Evolutionary conservation across 2,113 vertebrate species (phyloP), one percentile per base, ranked within the genome.

Genomic region (Ramphastos sulfuratus): DNA sequence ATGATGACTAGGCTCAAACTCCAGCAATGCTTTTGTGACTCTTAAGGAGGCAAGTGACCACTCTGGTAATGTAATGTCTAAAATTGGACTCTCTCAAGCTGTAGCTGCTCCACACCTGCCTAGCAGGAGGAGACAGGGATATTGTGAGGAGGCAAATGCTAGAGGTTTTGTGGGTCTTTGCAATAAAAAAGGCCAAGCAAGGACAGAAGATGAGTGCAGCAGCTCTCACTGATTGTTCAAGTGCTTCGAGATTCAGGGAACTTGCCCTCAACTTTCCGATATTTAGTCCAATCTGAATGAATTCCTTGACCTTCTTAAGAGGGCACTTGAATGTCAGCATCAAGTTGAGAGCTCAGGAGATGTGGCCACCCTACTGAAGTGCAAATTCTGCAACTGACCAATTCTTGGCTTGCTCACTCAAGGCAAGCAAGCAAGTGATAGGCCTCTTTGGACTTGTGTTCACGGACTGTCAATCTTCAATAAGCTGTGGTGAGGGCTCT

Each of bases 401-500:
- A 2, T 55, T 66, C 13, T 69, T 67, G 60, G 58, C 27, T 33
- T 46, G 33, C 18, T 67, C 31, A 8, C 21, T n/a, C 25, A 67
- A 52, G 56, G 9, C 19, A 23, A 67, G n/a, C 8, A 30, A 55
- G 39, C 23, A 31, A 78, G 35, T 9, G 24, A 74, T 25, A 73
- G 33, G 7, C 23, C 6, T 11, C 14, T 14, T 6, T n/a, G 28
- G 17, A 44, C 18, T 61, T 1, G 20, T 23, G 54, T 48, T 69
- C 39, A 25, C 0, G 2, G 20, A 1, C 33, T 33, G 54, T 14
- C 5, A 18, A 6, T 9, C n/a, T 31, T 6, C 10, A 61, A 33
- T 12, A 55, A 69, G 12, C 15, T 64, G 12, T 44, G 61, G 39
- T 44, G 55, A n/a, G 10, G 30, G 30, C 39, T 67, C 21, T 75